Evolutionary conservation across 2,888 invertebrate species (phyloP).

Genomic region (Amphipoea lucens): DNA sequence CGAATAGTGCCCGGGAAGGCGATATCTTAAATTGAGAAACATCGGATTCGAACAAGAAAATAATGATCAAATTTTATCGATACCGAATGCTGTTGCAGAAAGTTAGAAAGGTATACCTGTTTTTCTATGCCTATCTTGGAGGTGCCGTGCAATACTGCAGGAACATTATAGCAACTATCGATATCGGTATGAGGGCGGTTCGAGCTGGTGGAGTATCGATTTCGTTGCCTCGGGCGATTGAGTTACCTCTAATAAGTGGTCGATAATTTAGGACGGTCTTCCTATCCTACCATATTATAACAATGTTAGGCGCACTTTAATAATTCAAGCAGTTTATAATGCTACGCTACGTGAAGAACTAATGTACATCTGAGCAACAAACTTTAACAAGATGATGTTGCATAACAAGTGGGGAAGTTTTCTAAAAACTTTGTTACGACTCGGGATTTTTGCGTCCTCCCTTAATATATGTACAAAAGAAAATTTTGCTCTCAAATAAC

Average conservation of each 20-base stretch:
- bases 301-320: constrained; percentile 53
- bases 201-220: constrained; percentile 70
- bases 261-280: constrained; percentile 81
- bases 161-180: constrained; percentile 66
- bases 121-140: constrained; percentile 73
- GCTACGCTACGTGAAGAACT: constrained; percentile 38
- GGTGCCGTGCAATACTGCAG: constrained; percentile 63
- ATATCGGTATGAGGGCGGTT: constrained; percentile 58
- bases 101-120: constrained; percentile 67
- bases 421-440: constrained; percentile 63
- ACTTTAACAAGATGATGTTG: constrained; percentile 74
- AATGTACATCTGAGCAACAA: constrained; percentile 63
- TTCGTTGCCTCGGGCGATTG: constrained; percentile 77
- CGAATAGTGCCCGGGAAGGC: constrained; percentile 40
- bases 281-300: constrained; percentile 67
- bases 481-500: constrained; percentile 58
- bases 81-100: constrained; percentile 57
- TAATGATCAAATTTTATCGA: constrained; percentile 66
- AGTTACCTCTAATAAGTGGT: constrained; percentile 79
- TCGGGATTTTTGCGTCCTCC: constrained; percentile 62
- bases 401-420: constrained; percentile 67
- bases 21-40: constrained; percentile 62
- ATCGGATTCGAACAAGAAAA: constrained; percentile 58
- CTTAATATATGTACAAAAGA: constrained; percentile 61
- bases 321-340: constrained; percentile 34